Evolutionary conservation across 1,140 invertebrate genomes (phyloP).

Genomic region (Nephila pilipes): DNA sequence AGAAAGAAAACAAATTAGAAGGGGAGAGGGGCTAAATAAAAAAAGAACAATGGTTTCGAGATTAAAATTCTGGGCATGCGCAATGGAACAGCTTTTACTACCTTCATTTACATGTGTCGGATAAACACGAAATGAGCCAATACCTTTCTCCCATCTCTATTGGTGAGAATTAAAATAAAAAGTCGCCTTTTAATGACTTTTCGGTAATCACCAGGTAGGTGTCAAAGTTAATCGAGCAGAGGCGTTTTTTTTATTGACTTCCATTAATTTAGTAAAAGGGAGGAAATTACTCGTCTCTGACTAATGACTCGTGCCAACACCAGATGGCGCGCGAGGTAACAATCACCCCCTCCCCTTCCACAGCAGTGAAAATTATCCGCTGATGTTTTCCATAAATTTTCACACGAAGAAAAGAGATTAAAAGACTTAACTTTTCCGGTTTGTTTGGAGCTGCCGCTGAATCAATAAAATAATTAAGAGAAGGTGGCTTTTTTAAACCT

Average conservation of each 20-base stretch:
- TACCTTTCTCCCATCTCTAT: not conserved
- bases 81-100: not conserved
- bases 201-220: slow-evolving; percentile 39
- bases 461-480: not conserved
- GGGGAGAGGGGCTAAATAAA: too few relatives aligned
- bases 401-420: slow-evolving; percentile 14
- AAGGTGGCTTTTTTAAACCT: not conserved
- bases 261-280: slow-evolving; percentile 58
- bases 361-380: not conserved
- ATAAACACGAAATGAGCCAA: slow-evolving; percentile 5
- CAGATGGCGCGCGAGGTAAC: slow-evolving; percentile 52
- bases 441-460: not conserved
- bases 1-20: too few relatives aligned
- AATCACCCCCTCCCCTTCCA: not conserved
- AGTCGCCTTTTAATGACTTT: not conserved
- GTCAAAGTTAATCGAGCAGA: slow-evolving; percentile 65
- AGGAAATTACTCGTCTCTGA: slow-evolving; percentile 48
- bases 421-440: slow-evolving; percentile 16
- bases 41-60: too few relatives aligned
- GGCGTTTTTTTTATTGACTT: slow-evolving; percentile 72
- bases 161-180: slow-evolving; percentile 19
- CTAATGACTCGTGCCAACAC: slow-evolving; percentile 66
- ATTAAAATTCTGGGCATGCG: not conserved
- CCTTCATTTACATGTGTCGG: not conserved
- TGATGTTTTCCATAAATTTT: slow-evolving; percentile 20